Evolutionary conservation across 2,888 invertebrate genomes (phyloP).

Genomic region (Nineta flava): DNA sequence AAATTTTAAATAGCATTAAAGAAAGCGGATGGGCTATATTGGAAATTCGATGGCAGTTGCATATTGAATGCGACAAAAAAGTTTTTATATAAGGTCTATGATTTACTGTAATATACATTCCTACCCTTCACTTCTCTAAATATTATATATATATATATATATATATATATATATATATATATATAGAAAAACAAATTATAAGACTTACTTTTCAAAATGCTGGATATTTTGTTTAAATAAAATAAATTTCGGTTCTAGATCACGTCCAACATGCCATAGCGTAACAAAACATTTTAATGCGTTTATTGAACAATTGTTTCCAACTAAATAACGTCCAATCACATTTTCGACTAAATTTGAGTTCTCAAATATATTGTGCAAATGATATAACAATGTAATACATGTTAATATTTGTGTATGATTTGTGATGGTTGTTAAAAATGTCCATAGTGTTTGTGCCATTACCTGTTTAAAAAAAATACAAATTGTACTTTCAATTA

Average conservation of each 20-base stretch:
- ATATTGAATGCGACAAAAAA: too few relatives aligned
- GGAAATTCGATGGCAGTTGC: too few relatives aligned
- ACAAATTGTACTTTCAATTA: neutral
- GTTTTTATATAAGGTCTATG: too few relatives aligned
- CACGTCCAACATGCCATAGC: slow-evolving; percentile 64
- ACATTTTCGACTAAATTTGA: slow-evolving; percentile 50
- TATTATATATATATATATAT: too few relatives aligned
- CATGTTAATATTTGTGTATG: slow-evolving; percentile 40
- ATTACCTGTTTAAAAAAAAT: slow-evolving; percentile 35
- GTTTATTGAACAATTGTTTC: slow-evolving; percentile 32
- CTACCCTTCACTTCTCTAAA: too few relatives aligned
- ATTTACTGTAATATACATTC: too few relatives aligned
- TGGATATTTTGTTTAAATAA: slow-evolving; percentile 26
- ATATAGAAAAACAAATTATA: too few relatives aligned
- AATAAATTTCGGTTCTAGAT: slow-evolving; percentile 36
- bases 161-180: too few relatives aligned
- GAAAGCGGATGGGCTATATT: too few relatives aligned
- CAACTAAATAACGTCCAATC: slow-evolving; percentile 35
- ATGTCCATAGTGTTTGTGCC: slow-evolving; percentile 55
- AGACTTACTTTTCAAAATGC: slow-evolving; percentile 42
- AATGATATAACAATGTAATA: slow-evolving; percentile 56
- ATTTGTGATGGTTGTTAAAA: slow-evolving; percentile 39
- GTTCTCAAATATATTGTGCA: slow-evolving; percentile 52
- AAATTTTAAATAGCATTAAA: too few relatives aligned
- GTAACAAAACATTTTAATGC: slow-evolving; percentile 47